Evolutionary conservation across 2,113 vertebrate genomes (phyloP).

Genomic region (Forbesichthys papilliferus): DNA sequence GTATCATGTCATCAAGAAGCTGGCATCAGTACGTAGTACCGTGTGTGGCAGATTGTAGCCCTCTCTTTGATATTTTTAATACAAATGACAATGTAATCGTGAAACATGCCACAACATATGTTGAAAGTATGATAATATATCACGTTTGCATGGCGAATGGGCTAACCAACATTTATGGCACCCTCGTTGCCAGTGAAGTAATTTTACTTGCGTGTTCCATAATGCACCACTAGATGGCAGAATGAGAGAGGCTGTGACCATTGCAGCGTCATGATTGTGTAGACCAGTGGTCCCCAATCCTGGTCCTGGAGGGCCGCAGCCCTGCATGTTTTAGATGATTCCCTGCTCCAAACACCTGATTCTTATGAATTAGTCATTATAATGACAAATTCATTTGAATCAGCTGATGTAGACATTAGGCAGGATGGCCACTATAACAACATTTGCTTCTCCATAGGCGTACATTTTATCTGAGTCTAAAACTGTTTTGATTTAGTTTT

Average conservation of each 20-base stretch:
- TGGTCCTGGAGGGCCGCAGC: too few relatives aligned
- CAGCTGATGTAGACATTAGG: not conserved
- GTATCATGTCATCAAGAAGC: not conserved
- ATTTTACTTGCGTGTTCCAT: not conserved
- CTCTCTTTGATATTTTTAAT: not conserved
- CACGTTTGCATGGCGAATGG: too few relatives aligned
- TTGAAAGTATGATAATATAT: too few relatives aligned
- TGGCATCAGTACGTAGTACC: too few relatives aligned
- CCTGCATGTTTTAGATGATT: too few relatives aligned
- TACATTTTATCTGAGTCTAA: constrained; percentile 10
- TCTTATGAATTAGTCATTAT: too few relatives aligned
- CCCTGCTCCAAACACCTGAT: too few relatives aligned
- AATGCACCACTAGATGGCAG: constrained; percentile 65
- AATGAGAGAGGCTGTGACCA: constrained; percentile 45
- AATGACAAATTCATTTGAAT: too few relatives aligned
- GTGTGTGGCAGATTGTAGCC: not conserved
- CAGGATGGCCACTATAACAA: constrained; percentile 14
- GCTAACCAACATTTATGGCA: not conserved
- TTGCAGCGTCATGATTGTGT: not conserved
- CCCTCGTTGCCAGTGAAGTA: not conserved
- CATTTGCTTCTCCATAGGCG: not conserved
- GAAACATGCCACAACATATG: not conserved
- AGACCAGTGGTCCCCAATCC: not conserved
- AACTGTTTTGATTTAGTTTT: constrained; percentile 10
- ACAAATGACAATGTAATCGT: not conserved